Base-by-base conservation (phyloP, 2,797 vertebrate genomes). In the Taenioides sp. region DNA sequence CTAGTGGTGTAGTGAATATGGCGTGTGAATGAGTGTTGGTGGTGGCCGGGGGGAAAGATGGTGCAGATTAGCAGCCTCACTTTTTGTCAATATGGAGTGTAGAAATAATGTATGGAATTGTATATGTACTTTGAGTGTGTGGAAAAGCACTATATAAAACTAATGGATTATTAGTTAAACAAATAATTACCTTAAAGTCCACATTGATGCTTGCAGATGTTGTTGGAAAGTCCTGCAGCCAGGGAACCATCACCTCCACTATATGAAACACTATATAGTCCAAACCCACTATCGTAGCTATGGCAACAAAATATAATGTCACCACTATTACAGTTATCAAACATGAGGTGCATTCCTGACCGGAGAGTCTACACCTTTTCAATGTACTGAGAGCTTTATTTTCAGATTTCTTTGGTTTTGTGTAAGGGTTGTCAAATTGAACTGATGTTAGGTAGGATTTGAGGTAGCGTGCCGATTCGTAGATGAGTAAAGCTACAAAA, bases 401-500 rank as follows among this genome's bases (percentile, higher is more conserved):
- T 37, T 82, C 84, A 69, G 78, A 76, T 7, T 81, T 77, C 1
- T 1, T 0, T 6, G 82, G 85, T 72, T 88, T 88, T 49, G 0
- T 76, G 9, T 93, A 92, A 43, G 81, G 50, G 5, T 97, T 98
- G 83, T 98, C 96, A 67, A 98, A 99, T 23, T 2, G 73, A 16
- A 96, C 74, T 31, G 94, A 87, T 0, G 94, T 95, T 84, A 99
- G 90, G 43, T 96, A 99, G 3, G 85, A 92, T 73, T 93, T 95
- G 65, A 99, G 81, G 77, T 98, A 99, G 73, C 91, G 89, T 3
- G 80, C 82, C 0, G 96, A 94, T 71, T 96, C 92, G 4, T 87
- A 75, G 4, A 96, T 90, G 2, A 98, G 92, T 6, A 90, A 87
- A 18, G 94, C 74, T 3, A 94, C 57, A n/a, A 95, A 94, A 61